These are phyloP conservation scores for Drosophila kurseongensis DNA, from an alignment of 1,140 invertebrate genomes.

Conservation along the genomic window DNA sequence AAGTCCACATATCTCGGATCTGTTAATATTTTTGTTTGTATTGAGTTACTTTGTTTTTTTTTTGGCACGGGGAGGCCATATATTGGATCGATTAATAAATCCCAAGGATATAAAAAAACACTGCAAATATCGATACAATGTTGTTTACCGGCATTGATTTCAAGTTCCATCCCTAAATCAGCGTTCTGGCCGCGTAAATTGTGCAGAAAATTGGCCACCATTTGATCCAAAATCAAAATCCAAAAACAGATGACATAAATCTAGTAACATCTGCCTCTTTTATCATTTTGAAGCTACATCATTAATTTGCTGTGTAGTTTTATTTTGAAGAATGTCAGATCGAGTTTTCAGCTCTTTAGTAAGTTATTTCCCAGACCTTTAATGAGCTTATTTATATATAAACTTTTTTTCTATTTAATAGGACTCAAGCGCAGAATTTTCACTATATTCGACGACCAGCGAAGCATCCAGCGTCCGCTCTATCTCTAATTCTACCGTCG, in stretches of 20 bases:
- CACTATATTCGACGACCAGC: neutral
- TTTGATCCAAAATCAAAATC: no score
- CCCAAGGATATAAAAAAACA: neutral
- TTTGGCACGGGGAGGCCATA: no score
- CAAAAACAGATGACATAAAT: neutral
- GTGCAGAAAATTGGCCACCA: neutral
- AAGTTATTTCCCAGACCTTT: neutral
- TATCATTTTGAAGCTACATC: no score
- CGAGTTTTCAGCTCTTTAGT: neutral
- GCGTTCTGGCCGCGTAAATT: neutral
- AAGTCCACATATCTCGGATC: no score
- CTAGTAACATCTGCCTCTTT: neutral
- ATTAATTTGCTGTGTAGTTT: neutral
- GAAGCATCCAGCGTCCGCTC: neutral
- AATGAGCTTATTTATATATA: no score
- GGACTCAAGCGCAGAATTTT: neutral
- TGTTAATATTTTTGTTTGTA: no score
- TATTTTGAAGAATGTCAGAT: neutral
- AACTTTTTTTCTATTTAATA: neutral
- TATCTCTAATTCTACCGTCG: neutral
- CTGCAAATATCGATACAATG: neutral
- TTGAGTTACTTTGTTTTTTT: no score
- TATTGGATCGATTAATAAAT: no score
- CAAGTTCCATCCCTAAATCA: constrained; percentile 1
- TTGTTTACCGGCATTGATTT: neutral